phyloP scores from a whole-genome alignment of 2,888 invertebrate genomes.

The Petrolisthes manimaculis region DNA sequence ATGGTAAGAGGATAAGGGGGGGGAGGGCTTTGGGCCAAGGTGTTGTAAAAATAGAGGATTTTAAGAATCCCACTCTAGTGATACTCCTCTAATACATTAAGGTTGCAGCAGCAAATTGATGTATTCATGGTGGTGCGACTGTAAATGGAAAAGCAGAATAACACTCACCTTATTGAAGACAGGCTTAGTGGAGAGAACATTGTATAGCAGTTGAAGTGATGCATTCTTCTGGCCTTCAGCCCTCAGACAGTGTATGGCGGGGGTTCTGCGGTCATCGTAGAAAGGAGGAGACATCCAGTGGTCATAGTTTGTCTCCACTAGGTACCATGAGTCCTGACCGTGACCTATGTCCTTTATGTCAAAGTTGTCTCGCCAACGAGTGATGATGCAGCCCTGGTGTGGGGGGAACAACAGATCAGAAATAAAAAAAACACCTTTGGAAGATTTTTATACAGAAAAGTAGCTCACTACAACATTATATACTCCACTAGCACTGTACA shows the following conservation, averaged over 20 bases:
- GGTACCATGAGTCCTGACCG: slow-evolving; percentile 69
- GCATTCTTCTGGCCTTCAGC: slow-evolving; percentile 69
- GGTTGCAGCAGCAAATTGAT: too few relatives aligned
- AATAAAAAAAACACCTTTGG: too few relatives aligned
- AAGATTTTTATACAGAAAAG: too few relatives aligned
- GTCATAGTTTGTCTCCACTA: slow-evolving; percentile 76
- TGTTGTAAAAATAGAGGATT: too few relatives aligned
- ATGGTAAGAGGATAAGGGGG: too few relatives aligned
- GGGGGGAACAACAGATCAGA: not conserved
- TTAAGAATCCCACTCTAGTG: too few relatives aligned
- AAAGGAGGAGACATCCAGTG: slow-evolving; percentile 73
- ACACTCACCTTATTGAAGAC: slow-evolving; percentile 73
- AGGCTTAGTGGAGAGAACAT: slow-evolving; percentile 74
- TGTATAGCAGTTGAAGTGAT: slow-evolving; percentile 71
- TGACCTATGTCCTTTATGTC: slow-evolving; percentile 20
- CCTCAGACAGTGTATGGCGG: slow-evolving; percentile 73
- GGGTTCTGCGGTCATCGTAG: slow-evolving; percentile 74
- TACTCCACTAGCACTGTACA: too few relatives aligned
- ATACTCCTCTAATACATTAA: too few relatives aligned
- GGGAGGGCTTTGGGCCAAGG: too few relatives aligned
- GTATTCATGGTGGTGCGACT: too few relatives aligned
- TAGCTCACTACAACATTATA: too few relatives aligned
- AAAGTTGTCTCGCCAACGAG: slow-evolving; percentile 53
- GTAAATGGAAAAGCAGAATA: too few relatives aligned
- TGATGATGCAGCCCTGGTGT: slow-evolving; percentile 51